Base-by-base conservation (phyloP, 2,888 invertebrate genomes). In the Lasioglossum oenotherae region DNA sequence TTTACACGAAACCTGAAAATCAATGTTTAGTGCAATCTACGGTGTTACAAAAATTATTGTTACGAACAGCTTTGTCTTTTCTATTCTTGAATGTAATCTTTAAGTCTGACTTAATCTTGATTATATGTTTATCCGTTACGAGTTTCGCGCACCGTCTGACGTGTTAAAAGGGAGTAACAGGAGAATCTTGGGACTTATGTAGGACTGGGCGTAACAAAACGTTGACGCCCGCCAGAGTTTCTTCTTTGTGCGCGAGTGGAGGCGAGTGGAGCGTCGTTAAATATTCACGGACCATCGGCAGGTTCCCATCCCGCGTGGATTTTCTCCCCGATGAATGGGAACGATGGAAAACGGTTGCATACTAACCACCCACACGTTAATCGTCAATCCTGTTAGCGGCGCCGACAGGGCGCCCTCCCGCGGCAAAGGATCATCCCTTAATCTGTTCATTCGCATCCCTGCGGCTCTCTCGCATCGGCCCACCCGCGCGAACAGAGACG, bases 401-500 rank as follows among this genome's bases (percentile, higher is more conserved):
- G 93, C 92, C 93, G 93, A 92, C 93, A 91, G 93, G 92, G 92
- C 93, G 91, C 93, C 83, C 88, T 86, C 91, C 90, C 92, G 91
- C 92, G 90, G 92, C 91, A 92, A 92, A 93, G 93, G 94, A 94
- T 94, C 94, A 94, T 94, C 94, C 94, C 93, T 94, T 94, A 94
- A 94, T 94, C 94, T 94, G 93, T 94, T 94, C 94, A 94, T 94
- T 94, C 94, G 94, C 94, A 92, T 94, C 94, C 93, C 93, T 92
- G 93, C 92, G 90, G 92, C 92, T 92, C 92, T 86, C 86, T 85
- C 74, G 57, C 57, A 57, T 57, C 57, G 85, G 81, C 44, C 82
- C 84, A 78, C 12, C 84, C 74, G 84, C 78, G 81, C 77, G 75
- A 16, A 82, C 64, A 71, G 74, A 81, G 80, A 92, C 90, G 79